These are phyloP conservation scores for Chromobotia macracanthus DNA, from an alignment of 2,797 vertebrate species.

Conservation along the genomic window DNA sequence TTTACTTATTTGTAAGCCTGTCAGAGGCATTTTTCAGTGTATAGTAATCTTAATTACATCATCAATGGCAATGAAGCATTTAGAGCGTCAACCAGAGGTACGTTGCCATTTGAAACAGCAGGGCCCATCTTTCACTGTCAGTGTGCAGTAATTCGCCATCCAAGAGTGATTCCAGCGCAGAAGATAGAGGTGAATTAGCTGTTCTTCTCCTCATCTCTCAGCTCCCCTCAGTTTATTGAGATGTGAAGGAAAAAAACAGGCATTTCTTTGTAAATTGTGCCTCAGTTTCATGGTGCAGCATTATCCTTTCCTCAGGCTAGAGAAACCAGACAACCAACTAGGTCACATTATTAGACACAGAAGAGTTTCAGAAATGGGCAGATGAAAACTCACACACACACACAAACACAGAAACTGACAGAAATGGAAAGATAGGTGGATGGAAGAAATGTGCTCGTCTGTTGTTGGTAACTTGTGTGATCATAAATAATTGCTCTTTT, in stretches of 20 bases:
- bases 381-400: slow-evolving; percentile 2
- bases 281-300: slow-evolving; percentile 22
- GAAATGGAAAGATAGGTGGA: background rate
- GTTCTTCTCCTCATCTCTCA: background rate
- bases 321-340: slow-evolving; percentile 64
- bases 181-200: background rate
- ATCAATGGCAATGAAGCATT: background rate
- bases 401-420: slow-evolving; percentile 15
- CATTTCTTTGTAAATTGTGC: slow-evolving; percentile 15
- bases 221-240: background rate
- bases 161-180: slow-evolving; percentile 20
- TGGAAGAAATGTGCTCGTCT: slow-evolving; percentile 6
- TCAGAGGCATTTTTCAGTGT: background rate
- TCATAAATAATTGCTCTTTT: no score
- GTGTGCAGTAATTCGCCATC: slow-evolving; percentile 15
- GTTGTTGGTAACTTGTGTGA: no score
- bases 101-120: slow-evolving; percentile 10
- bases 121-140: slow-evolving; percentile 14
- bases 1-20: background rate
- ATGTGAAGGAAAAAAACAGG: slow-evolving; percentile 13
- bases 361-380: slow-evolving; percentile 19
- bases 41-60: slow-evolving; percentile 5
- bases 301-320: slow-evolving; percentile 61
- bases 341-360: slow-evolving; percentile 63
- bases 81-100: background rate